Base-by-base conservation (phyloP, 2,888 invertebrate species). In the Lepidonotus clava region DNA sequence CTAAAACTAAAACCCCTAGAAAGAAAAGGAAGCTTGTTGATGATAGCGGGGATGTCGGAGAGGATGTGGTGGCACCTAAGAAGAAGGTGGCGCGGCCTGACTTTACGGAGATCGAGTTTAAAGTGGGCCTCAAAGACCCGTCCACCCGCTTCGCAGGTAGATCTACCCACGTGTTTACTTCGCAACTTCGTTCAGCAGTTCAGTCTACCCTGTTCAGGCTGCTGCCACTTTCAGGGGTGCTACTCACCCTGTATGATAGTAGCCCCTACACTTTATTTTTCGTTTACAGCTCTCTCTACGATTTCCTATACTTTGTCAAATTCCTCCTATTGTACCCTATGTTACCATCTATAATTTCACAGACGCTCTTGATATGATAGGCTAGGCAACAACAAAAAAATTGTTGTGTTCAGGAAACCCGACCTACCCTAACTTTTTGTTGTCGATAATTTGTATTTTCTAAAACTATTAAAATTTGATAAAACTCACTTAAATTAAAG, bases 51-150 rank as follows among this genome's bases (percentile, higher is more conserved):
- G 24, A 2, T 71, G 34, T 18, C 2, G 36, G 11, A 21, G 38
- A 36, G 11, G 38, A 80, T 2, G 41, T 11, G 14, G 14, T 14
- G 2, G 21, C 18, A 1, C 51, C 80, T 32, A 41, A 24, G 41
- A 80, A 80, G 28, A 84, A 34, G 36, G 53, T 18, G 21, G 21
- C 32, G 14, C 53, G 32, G 56, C 8, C 24, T 2, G 21, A 21
- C 4, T 84, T 28, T 51, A 84, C 56, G 6, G 84, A 84, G 61
- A 84, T 84, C 36, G 56, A 84, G 34, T 84, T 84, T 38, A 56
- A 56, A 56, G 84, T 84, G 8, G 84, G 61, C 0, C 38, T 84
- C 6, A 18, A 36, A 38, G 84, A 84, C 38, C 14, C 84, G 1
- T 56, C 18, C 38, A 84, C 84, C 0, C n/a, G 46, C 0, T 84